Percentiles rank a stretch among this genome's conserved stretches.
These are phyloP conservation scores for Selene dorsalis DNA, from an alignment of 2,797 vertebrate species.

Conservation along the genomic window DNA sequence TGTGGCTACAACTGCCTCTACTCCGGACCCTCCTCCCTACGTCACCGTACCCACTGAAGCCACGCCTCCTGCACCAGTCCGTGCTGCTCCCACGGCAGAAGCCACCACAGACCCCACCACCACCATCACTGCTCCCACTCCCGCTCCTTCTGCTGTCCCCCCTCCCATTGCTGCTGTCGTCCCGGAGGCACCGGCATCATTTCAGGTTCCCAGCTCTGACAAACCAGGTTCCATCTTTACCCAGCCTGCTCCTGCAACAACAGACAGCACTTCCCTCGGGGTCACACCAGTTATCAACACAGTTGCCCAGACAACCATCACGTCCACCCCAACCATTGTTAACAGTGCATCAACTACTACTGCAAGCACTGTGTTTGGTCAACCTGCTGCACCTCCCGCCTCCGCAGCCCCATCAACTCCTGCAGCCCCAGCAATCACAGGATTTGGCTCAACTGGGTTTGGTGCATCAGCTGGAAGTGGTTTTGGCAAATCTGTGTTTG, in stretches of 20 bases:
- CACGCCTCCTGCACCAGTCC: slow-evolving; percentile 33
- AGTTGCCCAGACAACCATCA: slow-evolving; percentile 42
- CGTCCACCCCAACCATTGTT: slow-evolving; percentile 37
- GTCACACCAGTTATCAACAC: slow-evolving; percentile 68
- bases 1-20: slow-evolving; percentile 12
- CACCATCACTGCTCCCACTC: slow-evolving; percentile 3
- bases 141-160: slow-evolving; percentile 8
- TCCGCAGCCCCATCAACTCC: slow-evolving; percentile 30
- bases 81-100: slow-evolving; percentile 52
- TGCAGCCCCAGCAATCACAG: slow-evolving; percentile 66
- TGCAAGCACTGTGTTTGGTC: slow-evolving; percentile 66
- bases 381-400: slow-evolving; percentile 57
- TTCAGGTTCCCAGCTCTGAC: slow-evolving; percentile 79
- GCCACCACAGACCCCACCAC: slow-evolving; percentile 24
- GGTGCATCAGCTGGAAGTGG: slow-evolving; percentile 61
- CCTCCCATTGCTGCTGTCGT: slow-evolving; percentile 21
- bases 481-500: slow-evolving; percentile 86
- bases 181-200: slow-evolving; percentile 68
- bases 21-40: background rate
- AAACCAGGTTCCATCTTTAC: slow-evolving; percentile 85
- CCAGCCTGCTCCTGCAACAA: slow-evolving; percentile 54
- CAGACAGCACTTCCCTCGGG: slow-evolving; percentile 65
- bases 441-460: slow-evolving; percentile 77
- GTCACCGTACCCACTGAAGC: slow-evolving; percentile 32
- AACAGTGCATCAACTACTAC: slow-evolving; percentile 46